Percentiles rank a stretch among this genome's conserved stretches.
phyloP scores from a whole-genome alignment of 2,113 vertebrate species.

The Gymnogyps californianus region DNA sequence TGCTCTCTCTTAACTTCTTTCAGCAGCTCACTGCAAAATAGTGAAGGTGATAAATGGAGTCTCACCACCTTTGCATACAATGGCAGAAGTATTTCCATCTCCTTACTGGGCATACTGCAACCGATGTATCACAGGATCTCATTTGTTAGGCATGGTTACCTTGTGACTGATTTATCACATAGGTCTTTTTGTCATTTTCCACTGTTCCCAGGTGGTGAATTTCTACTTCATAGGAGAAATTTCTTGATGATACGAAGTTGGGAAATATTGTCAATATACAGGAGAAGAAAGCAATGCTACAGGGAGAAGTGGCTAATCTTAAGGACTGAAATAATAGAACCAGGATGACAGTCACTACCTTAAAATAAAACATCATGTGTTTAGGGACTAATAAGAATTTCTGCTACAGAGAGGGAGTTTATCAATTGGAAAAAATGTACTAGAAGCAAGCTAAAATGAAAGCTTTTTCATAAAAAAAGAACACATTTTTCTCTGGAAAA shows the following conservation, averaged over 20 bases:
- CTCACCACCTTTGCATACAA: background rate
- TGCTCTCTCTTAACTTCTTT: background rate
- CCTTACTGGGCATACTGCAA: background rate
- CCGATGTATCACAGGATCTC: background rate
- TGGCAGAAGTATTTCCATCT: background rate
- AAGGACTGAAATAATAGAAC: background rate
- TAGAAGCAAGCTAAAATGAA: background rate
- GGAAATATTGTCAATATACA: background rate
- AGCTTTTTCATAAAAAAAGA: background rate
- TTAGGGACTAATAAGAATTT: background rate
- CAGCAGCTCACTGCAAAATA: background rate
- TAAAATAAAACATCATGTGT: background rate
- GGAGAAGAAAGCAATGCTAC: background rate
- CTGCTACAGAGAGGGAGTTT: background rate
- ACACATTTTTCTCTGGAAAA: background rate
- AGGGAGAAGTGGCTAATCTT: background rate
- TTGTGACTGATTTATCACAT: background rate
- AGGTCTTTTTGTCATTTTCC: background rate
- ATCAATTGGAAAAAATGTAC: background rate
- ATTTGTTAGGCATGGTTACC: background rate
- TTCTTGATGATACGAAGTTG: background rate
- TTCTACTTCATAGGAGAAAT: background rate
- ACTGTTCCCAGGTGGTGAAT: background rate
- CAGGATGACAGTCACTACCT: background rate
- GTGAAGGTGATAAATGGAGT: background rate